Evolutionary conservation across 2,797 vertebrate species (phyloP).

Genomic region (Pagetopsis macropterus): DNA sequence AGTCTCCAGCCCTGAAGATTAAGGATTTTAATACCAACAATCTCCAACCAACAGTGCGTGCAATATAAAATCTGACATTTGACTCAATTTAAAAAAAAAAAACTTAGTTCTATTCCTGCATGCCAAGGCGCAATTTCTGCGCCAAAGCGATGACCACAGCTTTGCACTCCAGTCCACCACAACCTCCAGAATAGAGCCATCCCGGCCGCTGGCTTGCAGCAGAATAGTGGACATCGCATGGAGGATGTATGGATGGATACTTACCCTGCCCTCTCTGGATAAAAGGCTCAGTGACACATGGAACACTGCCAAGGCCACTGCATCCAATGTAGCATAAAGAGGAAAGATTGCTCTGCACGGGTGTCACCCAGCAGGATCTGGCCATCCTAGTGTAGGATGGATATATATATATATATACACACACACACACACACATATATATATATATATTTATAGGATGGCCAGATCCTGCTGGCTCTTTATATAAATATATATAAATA

Average conservation of each 20-base stretch:
- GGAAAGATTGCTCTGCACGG: constrained; percentile 43
- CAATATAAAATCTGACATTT: constrained; percentile 26
- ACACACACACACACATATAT: too few relatives aligned
- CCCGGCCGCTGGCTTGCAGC: constrained; percentile 34
- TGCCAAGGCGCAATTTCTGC: constrained; percentile 61
- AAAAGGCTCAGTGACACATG: constrained; percentile 42
- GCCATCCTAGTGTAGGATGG: constrained; percentile 10
- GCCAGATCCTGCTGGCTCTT: too few relatives aligned
- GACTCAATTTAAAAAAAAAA: constrained; percentile 48
- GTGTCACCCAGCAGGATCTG: constrained; percentile 53
- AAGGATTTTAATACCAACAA: constrained; percentile 2
- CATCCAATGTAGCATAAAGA: constrained; percentile 46
- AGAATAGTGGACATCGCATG: constrained; percentile 15
- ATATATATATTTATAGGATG: too few relatives aligned
- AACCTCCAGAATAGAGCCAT: constrained; percentile 63
- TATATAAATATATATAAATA: constrained; percentile 48
- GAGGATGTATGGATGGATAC: constrained; percentile 35
- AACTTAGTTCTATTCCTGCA: constrained; percentile 45
- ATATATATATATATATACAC: too few relatives aligned
- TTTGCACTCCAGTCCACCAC: constrained; percentile 69
- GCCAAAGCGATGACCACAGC: constrained; percentile 64
- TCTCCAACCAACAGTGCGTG: constrained; percentile 12
- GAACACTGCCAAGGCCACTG: constrained; percentile 41
- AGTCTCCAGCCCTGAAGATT: constrained; percentile 3
- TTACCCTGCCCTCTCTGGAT: constrained; percentile 33